Conservation (phyloP, 92 coral and sea anemone species). For the Siderastrea siderea region DNA sequence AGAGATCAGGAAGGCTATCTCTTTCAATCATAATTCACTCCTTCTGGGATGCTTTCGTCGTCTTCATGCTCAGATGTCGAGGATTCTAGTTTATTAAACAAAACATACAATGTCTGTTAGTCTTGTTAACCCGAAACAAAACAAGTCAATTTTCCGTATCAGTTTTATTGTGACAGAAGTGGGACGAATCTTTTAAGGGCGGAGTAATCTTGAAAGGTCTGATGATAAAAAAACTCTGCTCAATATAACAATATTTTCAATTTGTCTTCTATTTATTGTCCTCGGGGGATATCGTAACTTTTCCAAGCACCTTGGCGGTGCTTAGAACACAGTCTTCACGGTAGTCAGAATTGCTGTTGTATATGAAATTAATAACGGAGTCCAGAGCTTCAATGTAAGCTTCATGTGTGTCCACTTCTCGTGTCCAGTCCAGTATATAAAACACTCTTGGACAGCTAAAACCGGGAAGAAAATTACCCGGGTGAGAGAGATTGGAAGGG, state of each 20-base stretch:
- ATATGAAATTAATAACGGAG: slow-evolving; percentile 40
- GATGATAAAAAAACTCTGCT: neutral
- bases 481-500: no score
- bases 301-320: slow-evolving; percentile 78
- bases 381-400: slow-evolving; percentile 64
- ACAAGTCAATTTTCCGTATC: no score
- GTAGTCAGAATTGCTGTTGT: slow-evolving; percentile 58
- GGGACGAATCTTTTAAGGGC: no score
- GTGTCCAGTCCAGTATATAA: slow-evolving; percentile 74
- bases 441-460: slow-evolving; percentile 53
- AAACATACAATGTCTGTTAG: neutral
- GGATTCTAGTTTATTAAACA: neutral
- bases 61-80: slow-evolving; percentile 60
- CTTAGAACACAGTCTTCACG: slow-evolving; percentile 64
- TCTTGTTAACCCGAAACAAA: no score
- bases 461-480: neutral
- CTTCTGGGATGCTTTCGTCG: slow-evolving; percentile 80
- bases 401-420: slow-evolving; percentile 69
- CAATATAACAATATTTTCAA: no score
- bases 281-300: slow-evolving; percentile 34
- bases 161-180: no score
- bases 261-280: slow-evolving; percentile 56
- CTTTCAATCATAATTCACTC: slow-evolving; percentile 71
- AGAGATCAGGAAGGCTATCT: slow-evolving; percentile 74
- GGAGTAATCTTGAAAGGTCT: no score